A percentile compares a stretch with the other conserved stretches of the same genome.
Evolutionary conservation across 2,888 invertebrate genomes (phyloP).

Genomic region (Idaea biselata): DNA sequence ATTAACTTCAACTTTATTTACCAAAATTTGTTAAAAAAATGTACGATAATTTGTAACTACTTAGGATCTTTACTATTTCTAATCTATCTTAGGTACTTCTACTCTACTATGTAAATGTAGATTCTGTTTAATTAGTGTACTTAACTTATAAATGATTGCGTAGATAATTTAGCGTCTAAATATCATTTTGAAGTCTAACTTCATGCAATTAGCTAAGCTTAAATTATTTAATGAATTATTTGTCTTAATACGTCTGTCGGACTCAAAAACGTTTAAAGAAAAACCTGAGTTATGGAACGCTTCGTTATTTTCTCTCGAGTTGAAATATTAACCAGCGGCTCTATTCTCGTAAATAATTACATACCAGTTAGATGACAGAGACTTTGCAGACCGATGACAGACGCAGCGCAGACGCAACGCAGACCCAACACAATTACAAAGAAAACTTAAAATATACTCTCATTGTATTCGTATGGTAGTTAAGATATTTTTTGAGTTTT

Average conservation of each 20-base stretch:
- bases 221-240: constrained; percentile 12
- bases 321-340: too few species aligned
- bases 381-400: too few species aligned
- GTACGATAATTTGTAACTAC: not conserved
- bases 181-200: constrained; percentile 32
- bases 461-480: too few species aligned
- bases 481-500: too few species aligned
- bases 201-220: constrained; percentile 15
- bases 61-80: not conserved
- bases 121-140: constrained; percentile 11
- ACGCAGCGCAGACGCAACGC: too few species aligned
- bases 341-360: too few species aligned
- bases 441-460: too few species aligned
- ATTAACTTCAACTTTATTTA: too few species aligned
- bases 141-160: constrained; percentile 12
- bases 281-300: too few species aligned
- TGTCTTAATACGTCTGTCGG: not conserved
- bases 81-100: not conserved
- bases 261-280: not conserved
- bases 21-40: not conserved
- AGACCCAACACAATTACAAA: too few species aligned
- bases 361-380: too few species aligned
- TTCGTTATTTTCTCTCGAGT: too few species aligned
- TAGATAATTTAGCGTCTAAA: constrained; percentile 5
- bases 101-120: constrained; percentile 10